These are phyloP conservation scores for Anthonomus grandis DNA, from an alignment of 1,140 invertebrate species.

Conservation along the genomic window DNA sequence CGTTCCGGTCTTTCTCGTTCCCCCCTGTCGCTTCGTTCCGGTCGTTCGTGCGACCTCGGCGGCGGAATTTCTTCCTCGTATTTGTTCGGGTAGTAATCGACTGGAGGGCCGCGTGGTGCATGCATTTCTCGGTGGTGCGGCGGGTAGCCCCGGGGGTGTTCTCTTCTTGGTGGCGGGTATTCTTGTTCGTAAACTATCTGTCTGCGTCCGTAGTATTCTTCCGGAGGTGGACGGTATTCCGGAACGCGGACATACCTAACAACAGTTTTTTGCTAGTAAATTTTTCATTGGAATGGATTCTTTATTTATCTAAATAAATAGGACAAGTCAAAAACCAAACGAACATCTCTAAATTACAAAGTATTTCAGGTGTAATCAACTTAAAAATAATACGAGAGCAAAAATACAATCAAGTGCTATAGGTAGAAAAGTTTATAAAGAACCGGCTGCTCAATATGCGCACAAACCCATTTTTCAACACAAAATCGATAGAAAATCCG, in stretches of 20 bases:
- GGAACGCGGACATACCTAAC: constrained; percentile 39
- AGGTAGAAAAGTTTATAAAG: too few relatives aligned
- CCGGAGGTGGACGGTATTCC: constrained; percentile 40
- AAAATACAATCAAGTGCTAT: too few relatives aligned
- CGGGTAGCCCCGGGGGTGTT: constrained; percentile 46
- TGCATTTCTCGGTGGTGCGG: constrained; percentile 43
- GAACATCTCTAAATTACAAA: too few relatives aligned
- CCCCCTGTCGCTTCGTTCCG: constrained; percentile 40
- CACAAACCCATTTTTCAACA: too few relatives aligned
- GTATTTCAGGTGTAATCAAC: too few relatives aligned
- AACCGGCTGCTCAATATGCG: too few relatives aligned
- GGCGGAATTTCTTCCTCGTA: constrained; percentile 42
- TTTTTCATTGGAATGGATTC: not conserved
- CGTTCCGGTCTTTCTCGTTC: constrained; percentile 35
- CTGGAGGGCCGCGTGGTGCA: constrained; percentile 36
- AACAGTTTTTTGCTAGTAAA: not conserved
- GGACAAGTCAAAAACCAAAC: too few relatives aligned
- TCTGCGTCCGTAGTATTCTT: constrained; percentile 41
- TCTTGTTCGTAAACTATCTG: constrained; percentile 45
- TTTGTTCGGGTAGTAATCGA: constrained; percentile 41
- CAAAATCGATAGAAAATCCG: too few relatives aligned
- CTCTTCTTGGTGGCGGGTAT: constrained; percentile 34
- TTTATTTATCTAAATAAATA: too few relatives aligned
- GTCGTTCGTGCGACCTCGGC: not conserved
- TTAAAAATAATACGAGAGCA: too few relatives aligned